phyloP scores from a whole-genome alignment of 2,888 invertebrate species.

The Ferdinandea cuprea region DNA sequence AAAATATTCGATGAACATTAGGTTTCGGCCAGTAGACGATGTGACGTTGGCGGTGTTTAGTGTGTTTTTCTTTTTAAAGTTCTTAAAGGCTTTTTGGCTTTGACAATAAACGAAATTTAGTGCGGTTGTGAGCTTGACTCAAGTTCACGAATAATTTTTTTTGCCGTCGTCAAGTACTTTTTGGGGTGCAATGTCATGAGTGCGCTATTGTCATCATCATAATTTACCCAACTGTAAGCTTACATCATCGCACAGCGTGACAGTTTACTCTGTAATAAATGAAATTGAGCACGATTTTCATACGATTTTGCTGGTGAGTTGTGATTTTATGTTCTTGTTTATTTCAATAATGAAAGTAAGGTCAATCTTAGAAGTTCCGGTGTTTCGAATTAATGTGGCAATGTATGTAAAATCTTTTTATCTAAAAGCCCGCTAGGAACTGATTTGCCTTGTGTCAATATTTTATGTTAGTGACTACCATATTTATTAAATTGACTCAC shows the following conservation, averaged over 20 bases:
- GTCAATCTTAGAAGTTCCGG: neutral
- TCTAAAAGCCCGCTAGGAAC: neutral
- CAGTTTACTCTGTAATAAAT: neutral
- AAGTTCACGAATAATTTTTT: neutral
- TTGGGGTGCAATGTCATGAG: neutral
- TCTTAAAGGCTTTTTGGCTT: neutral
- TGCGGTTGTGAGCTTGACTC: neutral
- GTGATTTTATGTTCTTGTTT: neutral
- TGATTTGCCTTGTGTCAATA: too few species aligned
- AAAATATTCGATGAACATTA: conserved; percentile 1
- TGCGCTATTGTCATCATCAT: neutral
- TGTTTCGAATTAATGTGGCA: neutral
- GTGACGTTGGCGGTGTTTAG: conserved; percentile 2
- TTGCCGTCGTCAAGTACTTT: neutral
- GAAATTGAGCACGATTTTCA: too few species aligned
- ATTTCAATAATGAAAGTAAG: neutral
- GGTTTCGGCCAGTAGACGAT: neutral
- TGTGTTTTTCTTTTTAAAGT: neutral
- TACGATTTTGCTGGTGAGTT: neutral
- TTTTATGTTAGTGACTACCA: too few species aligned
- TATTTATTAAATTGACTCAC: too few species aligned
- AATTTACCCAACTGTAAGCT: neutral
- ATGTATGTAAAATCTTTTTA: neutral
- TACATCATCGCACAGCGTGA: neutral
- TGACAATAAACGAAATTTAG: neutral